phyloP scores from a whole-genome alignment of 2,888 invertebrate species.

The Drosophila paramelanica region DNA sequence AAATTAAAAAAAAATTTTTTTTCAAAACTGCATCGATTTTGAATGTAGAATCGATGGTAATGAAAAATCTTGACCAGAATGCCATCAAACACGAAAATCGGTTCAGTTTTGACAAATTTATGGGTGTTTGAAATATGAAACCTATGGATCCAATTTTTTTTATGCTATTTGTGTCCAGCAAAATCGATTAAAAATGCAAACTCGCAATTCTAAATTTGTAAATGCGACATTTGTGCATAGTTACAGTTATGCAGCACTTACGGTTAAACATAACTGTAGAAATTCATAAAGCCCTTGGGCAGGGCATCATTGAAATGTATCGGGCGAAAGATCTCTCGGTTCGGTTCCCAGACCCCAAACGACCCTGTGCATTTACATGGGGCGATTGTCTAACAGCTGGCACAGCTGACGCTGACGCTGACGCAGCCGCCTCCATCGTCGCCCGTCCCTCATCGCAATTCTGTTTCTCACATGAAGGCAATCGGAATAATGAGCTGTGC shows the following conservation, averaged over 20 bases:
- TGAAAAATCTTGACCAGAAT: too few species aligned
- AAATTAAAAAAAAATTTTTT: too few species aligned
- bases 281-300: neutral
- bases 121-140: too few species aligned
- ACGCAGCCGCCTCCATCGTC: conserved; percentile 3
- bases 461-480: conserved; percentile 7
- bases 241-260: neutral
- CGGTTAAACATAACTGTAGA: neutral
- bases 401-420: conserved; percentile 19
- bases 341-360: conserved; percentile 35
- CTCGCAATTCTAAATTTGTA: too few species aligned
- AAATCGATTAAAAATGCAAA: too few species aligned
- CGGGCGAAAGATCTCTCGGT: conserved; percentile 7
- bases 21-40: too few species aligned
- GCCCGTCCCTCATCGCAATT: neutral
- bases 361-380: conserved; percentile 41
- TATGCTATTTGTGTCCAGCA: too few species aligned
- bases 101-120: too few species aligned
- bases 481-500: conserved; percentile 39
- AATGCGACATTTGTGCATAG: neutral
- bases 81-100: too few species aligned
- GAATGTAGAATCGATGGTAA: too few species aligned
- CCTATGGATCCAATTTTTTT: too few species aligned
- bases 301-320: conserved; percentile 6
- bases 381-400: conserved; percentile 47